Conservation (phyloP, 2,888 invertebrate genomes). For the Anoncus sp. region DNA sequence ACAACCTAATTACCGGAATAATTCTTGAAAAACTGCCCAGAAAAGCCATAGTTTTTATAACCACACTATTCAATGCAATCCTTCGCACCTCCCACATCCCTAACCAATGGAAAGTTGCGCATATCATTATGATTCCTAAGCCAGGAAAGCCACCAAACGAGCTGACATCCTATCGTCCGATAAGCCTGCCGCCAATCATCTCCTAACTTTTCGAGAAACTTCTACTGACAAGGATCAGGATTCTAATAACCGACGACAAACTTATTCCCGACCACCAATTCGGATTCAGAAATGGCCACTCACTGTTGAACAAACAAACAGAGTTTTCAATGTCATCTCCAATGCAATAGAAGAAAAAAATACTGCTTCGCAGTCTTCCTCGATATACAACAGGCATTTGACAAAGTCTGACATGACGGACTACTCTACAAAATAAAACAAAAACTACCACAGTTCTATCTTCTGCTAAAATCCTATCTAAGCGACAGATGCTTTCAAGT, state of each 20-base stretch:
- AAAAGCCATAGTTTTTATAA: not conserved
- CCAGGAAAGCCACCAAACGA: conserved; percentile 10
- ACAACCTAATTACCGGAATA: not conserved
- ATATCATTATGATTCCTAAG: not conserved
- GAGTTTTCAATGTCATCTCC: not conserved
- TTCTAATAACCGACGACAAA: not conserved
- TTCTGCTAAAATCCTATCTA: not conserved
- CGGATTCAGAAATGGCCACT: conserved; percentile 34
- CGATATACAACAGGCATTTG: not conserved
- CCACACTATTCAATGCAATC: too few relatives aligned
- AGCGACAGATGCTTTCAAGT: conserved; percentile 12
- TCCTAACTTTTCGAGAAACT: conserved; percentile 66
- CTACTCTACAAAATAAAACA: conserved; percentile 7
- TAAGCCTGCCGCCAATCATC: not conserved
- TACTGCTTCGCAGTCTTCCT: not conserved
- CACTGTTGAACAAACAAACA: conserved; percentile 13
- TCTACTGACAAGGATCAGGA: conserved; percentile 58
- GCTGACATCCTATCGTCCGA: conserved; percentile 42
- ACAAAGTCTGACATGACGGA: not conserved
- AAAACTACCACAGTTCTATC: not conserved
- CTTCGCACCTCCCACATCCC: too few relatives aligned
- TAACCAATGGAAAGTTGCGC: not conserved
- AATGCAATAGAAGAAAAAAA: not conserved
- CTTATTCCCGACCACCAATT: not conserved
- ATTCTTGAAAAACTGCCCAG: conserved; percentile 1